Evolutionary conservation across 2,797 vertebrate genomes (phyloP), one percentile per base, ranked within the genome.

Genomic region (Thalassophryne amazonica): DNA sequence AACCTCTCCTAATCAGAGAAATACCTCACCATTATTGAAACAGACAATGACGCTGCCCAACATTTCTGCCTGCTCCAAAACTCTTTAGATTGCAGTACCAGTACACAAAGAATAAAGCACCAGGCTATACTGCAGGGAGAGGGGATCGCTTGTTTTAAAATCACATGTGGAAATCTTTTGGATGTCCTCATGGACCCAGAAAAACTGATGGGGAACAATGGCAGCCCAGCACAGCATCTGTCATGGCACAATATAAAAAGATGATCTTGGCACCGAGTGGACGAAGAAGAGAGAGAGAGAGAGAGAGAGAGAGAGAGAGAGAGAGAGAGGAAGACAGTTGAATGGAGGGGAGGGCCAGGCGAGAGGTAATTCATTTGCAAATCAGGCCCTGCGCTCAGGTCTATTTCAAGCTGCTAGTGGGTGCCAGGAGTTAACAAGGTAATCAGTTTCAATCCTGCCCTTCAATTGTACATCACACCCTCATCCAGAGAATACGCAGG

Each of bases 401-500:
- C 92, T 92, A 92, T 94, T 95, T 92, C 92, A 93, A 94, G 93
- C 93, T 93, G 93, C 92, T 90, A 89, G 92, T 92, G 93, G 92
- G 93, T 94, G 94, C 93, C 93, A 95, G 93, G 93, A 96, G 96
- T 96, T 98, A 98, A 97, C 95, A 95, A 97, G 95, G 94, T 97
- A 97, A 98, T 98, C 94, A 94, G 93, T 95, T 96, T 94, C 93
- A 94, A 95, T 94, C 92, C 93, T 93, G 91, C 93, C 92, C 91
- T 94, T 93, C 93, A 93, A 94, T 94, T 93, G 87, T 92, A 93
- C 92, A 93, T 93, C 92, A 93, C 93, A 92, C 91, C 91, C 91
- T 92, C 92, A 91, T 91, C 90, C 90, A 91, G 93, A 94, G 91
- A 95, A 92, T 92, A 89, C 86, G 86, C 83, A n/a, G 70, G 48